phyloP scores from a whole-genome alignment of 2,888 invertebrate genomes.

The Amphipoea oculea region DNA sequence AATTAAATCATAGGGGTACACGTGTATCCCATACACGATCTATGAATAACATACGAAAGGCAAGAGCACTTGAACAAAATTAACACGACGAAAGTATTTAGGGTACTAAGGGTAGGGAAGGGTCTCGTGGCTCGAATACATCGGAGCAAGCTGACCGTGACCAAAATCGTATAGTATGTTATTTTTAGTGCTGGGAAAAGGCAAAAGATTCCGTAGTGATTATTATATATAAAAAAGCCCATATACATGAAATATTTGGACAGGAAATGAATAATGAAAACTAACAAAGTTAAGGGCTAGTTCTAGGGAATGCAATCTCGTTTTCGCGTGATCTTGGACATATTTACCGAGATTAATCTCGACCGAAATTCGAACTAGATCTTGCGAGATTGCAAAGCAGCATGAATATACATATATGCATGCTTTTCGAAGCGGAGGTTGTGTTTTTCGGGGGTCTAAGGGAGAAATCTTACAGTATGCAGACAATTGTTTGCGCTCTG shows the following conservation, averaged over 20 bases:
- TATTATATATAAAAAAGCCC: constrained; percentile 21
- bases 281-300: not conserved
- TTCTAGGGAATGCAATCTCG: not conserved
- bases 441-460: not conserved
- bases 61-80: constrained; percentile 64
- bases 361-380: not conserved
- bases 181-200: constrained; percentile 23
- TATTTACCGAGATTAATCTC: not conserved
- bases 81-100: constrained; percentile 62
- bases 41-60: constrained; percentile 43
- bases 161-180: constrained; percentile 9
- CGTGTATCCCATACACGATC: not conserved
- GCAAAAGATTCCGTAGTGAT: not conserved
- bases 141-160: constrained; percentile 31
- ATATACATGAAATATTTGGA: not conserved
- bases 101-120: constrained; percentile 36
- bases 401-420: no score
- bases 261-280: not conserved
- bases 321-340: not conserved
- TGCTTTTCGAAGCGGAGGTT: not conserved
- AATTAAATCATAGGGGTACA: constrained; percentile 23
- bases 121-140: constrained; percentile 43
- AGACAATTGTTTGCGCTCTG: not conserved
- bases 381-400: no score
- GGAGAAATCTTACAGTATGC: not conserved